A percentile compares a stretch with the other conserved stretches of the same genome.
Conservation (phyloP, 2,113 vertebrate species). For the Rallus limicola region DNA sequence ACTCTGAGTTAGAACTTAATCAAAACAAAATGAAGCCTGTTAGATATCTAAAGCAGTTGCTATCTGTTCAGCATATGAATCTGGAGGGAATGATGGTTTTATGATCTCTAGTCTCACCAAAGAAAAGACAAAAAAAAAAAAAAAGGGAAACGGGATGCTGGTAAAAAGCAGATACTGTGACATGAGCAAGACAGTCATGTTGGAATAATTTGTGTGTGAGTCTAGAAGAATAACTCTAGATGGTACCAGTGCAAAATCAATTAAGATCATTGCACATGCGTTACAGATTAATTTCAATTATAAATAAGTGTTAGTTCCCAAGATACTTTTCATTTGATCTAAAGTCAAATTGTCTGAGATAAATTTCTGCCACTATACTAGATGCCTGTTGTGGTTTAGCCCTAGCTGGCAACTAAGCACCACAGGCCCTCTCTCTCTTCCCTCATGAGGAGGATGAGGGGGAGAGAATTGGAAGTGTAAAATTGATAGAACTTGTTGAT, state of each 20-base stretch:
- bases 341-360: not conserved
- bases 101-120: not conserved
- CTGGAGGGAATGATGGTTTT: not conserved
- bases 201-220: not conserved
- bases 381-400: not conserved
- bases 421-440: too few relatives aligned
- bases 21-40: not conserved
- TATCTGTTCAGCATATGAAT: not conserved
- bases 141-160: fast-evolving
- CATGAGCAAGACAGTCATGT: not conserved
- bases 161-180: not conserved
- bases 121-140: not conserved
- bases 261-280: not conserved
- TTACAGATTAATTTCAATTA: not conserved
- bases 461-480: too few relatives aligned
- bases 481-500: too few relatives aligned
- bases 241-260: not conserved
- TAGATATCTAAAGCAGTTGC: not conserved
- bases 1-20: not conserved
- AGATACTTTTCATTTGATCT: not conserved
- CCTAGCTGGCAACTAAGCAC: too few relatives aligned
- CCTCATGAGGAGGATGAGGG: too few relatives aligned
- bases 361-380: not conserved
- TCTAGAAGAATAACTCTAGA: not conserved
- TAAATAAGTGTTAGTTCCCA: not conserved